Conservation (phyloP, 2,888 invertebrate species). For the Hermaeophaga mercurialis region DNA sequence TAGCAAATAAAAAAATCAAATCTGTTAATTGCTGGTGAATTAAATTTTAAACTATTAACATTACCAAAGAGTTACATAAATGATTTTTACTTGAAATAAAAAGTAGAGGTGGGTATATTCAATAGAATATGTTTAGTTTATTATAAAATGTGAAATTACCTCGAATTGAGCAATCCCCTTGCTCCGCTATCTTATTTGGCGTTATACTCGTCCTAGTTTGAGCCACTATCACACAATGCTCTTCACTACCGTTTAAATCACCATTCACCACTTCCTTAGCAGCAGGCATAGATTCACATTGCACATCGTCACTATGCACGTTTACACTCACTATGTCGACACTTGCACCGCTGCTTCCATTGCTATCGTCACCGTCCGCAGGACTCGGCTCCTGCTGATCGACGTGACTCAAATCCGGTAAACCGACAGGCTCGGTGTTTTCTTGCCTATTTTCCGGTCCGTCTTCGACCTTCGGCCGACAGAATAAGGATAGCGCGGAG, state of each 20-base stretch:
- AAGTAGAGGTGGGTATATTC: too few relatives aligned
- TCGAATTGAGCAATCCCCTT: constrained; percentile 55
- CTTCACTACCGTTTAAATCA: constrained; percentile 58
- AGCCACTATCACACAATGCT: constrained; percentile 70
- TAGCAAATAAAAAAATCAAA: too few relatives aligned
- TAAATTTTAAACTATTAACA: too few relatives aligned
- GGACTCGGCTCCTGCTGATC: constrained; percentile 28
- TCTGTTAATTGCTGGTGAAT: too few relatives aligned
- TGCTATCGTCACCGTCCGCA: constrained; percentile 30
- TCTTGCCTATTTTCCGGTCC: background rate
- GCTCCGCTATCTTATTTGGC: constrained; percentile 56
- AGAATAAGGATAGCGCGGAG: constrained; percentile 46
- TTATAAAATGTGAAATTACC: too few relatives aligned
- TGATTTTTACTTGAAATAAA: too few relatives aligned
- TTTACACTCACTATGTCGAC: constrained; percentile 47
- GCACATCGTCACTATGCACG: constrained; percentile 45
- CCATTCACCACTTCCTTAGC: constrained; percentile 31
- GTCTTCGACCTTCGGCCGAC: constrained; percentile 28
- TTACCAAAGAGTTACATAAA: too few relatives aligned
- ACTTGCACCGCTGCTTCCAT: constrained; percentile 39
- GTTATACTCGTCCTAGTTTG: constrained; percentile 53
- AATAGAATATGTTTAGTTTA: too few relatives aligned
- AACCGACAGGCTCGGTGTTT: constrained; percentile 1
- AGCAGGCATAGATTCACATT: constrained; percentile 39
- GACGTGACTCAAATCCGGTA: constrained; percentile 10